Conservation (phyloP, 2,113 vertebrate genomes). For the Dicrurus megarhynchus region DNA sequence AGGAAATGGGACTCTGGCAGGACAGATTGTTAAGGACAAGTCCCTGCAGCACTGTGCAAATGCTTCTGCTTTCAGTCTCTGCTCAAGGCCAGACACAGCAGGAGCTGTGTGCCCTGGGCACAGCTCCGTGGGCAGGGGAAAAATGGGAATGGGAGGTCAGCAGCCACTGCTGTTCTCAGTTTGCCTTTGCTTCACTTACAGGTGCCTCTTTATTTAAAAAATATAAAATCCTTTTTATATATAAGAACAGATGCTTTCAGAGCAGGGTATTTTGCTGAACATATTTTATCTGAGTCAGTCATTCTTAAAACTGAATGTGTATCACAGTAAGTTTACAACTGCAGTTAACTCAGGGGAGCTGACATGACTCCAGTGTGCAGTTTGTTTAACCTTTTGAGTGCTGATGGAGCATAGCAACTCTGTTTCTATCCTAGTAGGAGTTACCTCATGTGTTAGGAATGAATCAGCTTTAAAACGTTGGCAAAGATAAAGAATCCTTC, state of each 20-base stretch:
- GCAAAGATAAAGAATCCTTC: not conserved
- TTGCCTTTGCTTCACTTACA: not conserved
- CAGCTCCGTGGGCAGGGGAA: not conserved
- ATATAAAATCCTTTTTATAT: not conserved
- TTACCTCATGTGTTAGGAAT: slow-evolving; percentile 6
- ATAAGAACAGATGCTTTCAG: not conserved
- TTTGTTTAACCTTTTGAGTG: slow-evolving; percentile 25
- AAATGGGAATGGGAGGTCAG: not conserved
- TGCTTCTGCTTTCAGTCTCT: not conserved
- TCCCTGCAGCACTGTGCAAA: not conserved
- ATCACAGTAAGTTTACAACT: not conserved
- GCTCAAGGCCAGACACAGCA: not conserved
- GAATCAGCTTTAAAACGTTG: not conserved
- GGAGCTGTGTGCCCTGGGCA: not conserved
- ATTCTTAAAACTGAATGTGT: not conserved
- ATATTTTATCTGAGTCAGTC: not conserved
- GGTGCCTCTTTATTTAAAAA: not conserved
- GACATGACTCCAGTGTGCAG: not conserved
- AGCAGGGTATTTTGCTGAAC: not conserved
- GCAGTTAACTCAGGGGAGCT: not conserved
- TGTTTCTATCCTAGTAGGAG: not conserved
- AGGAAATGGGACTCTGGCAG: not conserved
- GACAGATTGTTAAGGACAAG: not conserved
- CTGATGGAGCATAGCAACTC: not conserved
- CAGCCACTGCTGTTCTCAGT: not conserved